phyloP scores from a whole-genome alignment of 1,140 invertebrate genomes.

The Hyphantria cunea region DNA sequence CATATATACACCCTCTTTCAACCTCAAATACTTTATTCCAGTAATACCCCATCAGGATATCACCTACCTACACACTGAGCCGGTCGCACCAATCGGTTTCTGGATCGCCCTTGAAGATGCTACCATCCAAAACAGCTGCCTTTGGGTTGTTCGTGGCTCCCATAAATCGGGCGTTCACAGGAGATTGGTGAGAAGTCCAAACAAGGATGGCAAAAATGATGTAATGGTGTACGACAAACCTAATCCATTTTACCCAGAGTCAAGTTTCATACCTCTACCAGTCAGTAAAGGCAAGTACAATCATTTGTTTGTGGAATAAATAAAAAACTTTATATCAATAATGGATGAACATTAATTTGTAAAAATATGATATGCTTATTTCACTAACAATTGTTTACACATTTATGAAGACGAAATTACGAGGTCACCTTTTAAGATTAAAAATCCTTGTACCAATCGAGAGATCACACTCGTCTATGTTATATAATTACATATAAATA shows the following conservation, averaged over 20 bases:
- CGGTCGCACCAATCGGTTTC: conserved; percentile 89
- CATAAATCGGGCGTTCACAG: conserved; percentile 91
- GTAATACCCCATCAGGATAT: conserved; percentile 94
- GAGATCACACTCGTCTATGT: no score
- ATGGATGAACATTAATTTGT: no score
- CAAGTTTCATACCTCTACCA: conserved; percentile 89
- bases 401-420: no score
- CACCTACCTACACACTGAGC: conserved; percentile 93
- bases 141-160: conserved; percentile 95
- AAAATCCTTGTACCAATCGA: no score
- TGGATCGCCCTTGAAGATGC: conserved; percentile 98
- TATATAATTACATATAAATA: no score
- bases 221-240: conserved; percentile 86
- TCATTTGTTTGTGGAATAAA: no score
- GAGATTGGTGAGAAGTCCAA: conserved; percentile 88
- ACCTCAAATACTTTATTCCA: no score
- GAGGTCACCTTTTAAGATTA: no score
- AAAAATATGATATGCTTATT: no score
- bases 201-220: conserved; percentile 78
- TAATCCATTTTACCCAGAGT: conserved; percentile 87
- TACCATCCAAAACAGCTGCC: conserved; percentile 95
- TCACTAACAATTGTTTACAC: no score
- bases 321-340: no score
- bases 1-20: no score
- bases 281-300: conserved; percentile 72